phyloP scores from a whole-genome alignment of 2,113 vertebrate genomes.

The Sporophila hypoxantha region DNA sequence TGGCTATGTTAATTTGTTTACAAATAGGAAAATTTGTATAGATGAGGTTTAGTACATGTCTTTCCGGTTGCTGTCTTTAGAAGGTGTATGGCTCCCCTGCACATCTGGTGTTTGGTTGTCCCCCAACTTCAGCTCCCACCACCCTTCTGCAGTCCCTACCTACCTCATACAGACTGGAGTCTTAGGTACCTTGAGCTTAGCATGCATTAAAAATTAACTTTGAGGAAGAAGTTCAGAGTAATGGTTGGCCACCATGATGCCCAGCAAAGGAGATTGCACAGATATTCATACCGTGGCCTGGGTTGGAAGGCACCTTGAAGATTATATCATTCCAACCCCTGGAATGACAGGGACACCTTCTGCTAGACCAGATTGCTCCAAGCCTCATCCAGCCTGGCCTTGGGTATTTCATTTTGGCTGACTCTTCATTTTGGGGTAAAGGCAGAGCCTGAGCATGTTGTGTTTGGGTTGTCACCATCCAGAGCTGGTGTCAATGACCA shows the following conservation, averaged over 20 bases:
- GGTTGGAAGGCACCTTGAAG: not conserved
- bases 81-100: not conserved
- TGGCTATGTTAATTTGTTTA: not conserved
- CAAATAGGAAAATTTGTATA: not conserved
- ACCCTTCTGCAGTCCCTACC: not conserved
- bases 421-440: not conserved
- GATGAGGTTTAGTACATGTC: not conserved
- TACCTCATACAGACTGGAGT: not conserved
- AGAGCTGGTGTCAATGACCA: not conserved
- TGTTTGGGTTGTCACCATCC: not conserved
- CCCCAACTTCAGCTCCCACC: rapidly evolving
- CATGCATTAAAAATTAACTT: not conserved
- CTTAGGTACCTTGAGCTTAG: not conserved
- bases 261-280: not conserved
- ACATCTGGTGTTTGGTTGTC: not conserved
- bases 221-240: not conserved
- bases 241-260: not conserved
- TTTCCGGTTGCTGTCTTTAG: not conserved
- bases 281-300: not conserved
- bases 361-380: not conserved
- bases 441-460: not conserved
- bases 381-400: not conserved
- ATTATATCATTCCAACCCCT: not conserved
- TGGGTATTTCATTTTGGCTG: not conserved
- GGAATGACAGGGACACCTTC: not conserved